Evolutionary conservation across 2,113 vertebrate species (phyloP).

Genomic region (Labeo rohita): DNA sequence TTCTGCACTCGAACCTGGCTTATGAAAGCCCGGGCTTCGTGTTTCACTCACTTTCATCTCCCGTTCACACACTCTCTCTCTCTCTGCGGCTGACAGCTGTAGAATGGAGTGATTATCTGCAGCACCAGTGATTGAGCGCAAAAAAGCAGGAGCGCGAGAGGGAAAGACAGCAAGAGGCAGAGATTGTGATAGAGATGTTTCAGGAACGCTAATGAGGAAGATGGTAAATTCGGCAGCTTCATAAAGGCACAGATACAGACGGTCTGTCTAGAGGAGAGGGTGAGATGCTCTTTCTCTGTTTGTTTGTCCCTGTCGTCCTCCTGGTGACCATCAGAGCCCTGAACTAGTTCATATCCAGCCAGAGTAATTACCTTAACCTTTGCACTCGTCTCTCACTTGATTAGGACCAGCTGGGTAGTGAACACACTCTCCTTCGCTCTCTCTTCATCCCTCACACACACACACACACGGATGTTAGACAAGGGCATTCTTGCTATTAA

Average conservation of each 20-base stretch:
- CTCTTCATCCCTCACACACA: not conserved
- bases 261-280: not conserved
- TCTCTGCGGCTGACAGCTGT: slow-evolving; percentile 24
- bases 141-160: not conserved
- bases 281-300: slow-evolving; percentile 14
- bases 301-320: slow-evolving; percentile 13
- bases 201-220: slow-evolving; percentile 17
- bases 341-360: slow-evolving; percentile 35
- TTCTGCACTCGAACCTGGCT: slow-evolving; percentile 12
- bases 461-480: slow-evolving; percentile 17
- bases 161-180: slow-evolving; percentile 3
- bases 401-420: slow-evolving; percentile 38
- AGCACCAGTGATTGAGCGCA: slow-evolving; percentile 15
- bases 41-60: slow-evolving; percentile 8
- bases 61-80: slow-evolving; percentile 4
- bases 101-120: slow-evolving; percentile 38
- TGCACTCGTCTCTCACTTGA: slow-evolving; percentile 39
- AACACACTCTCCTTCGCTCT: slow-evolving; percentile 16
- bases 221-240: not conserved
- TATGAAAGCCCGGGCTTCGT: not conserved
- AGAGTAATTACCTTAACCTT: slow-evolving; percentile 55
- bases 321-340: not conserved
- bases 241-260: not conserved
- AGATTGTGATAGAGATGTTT: slow-evolving; percentile 34
- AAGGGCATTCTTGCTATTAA: slow-evolving; percentile 34